phyloP scores from a whole-genome alignment of 2,797 vertebrate genomes.

The Sus cebifrons region DNA sequence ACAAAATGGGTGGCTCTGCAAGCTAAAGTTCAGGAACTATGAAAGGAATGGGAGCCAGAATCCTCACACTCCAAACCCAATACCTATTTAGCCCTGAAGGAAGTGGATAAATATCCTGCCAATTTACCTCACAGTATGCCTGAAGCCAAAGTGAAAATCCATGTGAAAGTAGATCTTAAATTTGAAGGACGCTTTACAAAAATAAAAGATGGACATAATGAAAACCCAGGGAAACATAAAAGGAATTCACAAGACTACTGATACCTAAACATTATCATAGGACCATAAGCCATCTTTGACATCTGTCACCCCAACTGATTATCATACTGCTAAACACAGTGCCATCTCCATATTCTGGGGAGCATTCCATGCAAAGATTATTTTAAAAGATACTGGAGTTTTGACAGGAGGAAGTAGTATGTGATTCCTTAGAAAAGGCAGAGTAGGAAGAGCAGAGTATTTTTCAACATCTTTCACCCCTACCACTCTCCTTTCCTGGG shows the following conservation, averaged over 20 bases:
- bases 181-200: neutral
- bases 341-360: neutral
- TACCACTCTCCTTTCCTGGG: neutral
- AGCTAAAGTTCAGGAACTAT: neutral
- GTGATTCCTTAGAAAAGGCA: neutral
- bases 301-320: neutral
- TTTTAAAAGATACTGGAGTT: neutral
- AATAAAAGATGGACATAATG: neutral
- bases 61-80: neutral
- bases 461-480: neutral
- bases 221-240: neutral
- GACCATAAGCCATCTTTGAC: neutral
- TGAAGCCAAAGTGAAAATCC: constrained; percentile 33
- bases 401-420: neutral
- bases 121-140: neutral
- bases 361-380: neutral
- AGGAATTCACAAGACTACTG: neutral
- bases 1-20: neutral
- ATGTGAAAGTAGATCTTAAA: neutral
- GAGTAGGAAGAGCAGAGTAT: neutral
- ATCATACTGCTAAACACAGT: neutral
- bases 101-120: neutral
- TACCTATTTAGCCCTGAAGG: neutral
- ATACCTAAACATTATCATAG: neutral
- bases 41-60: neutral